phyloP scores from a whole-genome alignment of 2,797 vertebrate genomes.

The Echiichthys vipera region DNA sequence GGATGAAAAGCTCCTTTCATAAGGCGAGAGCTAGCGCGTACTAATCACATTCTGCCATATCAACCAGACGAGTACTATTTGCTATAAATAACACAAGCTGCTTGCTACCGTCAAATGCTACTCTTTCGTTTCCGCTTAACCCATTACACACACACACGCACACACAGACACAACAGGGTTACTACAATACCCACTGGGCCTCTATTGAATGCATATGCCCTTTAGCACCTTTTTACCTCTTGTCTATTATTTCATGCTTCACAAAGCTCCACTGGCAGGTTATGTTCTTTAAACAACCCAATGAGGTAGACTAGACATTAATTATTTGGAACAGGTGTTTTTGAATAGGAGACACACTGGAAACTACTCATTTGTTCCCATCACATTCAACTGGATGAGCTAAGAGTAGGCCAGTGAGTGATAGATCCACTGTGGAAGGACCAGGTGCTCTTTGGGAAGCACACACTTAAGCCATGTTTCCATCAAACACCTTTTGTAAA shows the following conservation, averaged over 20 bases:
- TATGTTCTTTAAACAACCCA: neutral
- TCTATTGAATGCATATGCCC: neutral
- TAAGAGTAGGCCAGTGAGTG: slow-evolving; percentile 53
- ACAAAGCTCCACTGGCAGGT: neutral
- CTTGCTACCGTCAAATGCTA: slow-evolving; percentile 45
- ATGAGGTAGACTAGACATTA: neutral
- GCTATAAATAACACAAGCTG: slow-evolving; percentile 76
- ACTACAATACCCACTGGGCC: too few relatives aligned
- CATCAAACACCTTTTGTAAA: too few relatives aligned
- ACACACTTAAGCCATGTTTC: too few relatives aligned
- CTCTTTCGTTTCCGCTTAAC: slow-evolving; percentile 49
- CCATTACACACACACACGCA: neutral
- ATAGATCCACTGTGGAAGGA: slow-evolving; percentile 20
- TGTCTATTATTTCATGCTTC: neutral
- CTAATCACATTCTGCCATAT: slow-evolving; percentile 79
- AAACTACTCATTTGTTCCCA: slow-evolving; percentile 42
- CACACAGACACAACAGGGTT: neutral
- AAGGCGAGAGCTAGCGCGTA: slow-evolving; percentile 49
- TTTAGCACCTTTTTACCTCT: neutral
- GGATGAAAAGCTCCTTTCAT: slow-evolving; percentile 70
- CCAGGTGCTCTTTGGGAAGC: slow-evolving; percentile 21
- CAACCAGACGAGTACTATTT: slow-evolving; percentile 57
- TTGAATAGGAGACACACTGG: slow-evolving; percentile 1
- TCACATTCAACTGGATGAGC: slow-evolving; percentile 19
- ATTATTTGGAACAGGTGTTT: neutral